A percentile compares a stretch with the other conserved stretches of the same genome.
Conservation (phyloP, 2,113 vertebrate genomes). For the rabbit (Oryctolagus cuniculus) region DNA sequence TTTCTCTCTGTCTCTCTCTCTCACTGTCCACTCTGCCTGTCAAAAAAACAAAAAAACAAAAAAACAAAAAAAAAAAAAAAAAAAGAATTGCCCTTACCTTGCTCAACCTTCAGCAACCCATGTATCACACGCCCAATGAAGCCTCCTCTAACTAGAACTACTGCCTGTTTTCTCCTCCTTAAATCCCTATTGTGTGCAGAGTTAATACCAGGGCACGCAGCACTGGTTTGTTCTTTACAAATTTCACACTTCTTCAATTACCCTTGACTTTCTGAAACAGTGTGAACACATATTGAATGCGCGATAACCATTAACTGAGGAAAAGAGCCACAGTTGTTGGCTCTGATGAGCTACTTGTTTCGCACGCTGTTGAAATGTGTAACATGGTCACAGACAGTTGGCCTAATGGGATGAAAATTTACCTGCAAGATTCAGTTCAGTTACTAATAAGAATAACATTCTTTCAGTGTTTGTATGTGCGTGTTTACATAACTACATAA, state of each 20-base stretch:
- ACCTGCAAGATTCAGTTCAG: not conserved
- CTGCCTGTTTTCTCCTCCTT: not conserved
- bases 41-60: too few species aligned
- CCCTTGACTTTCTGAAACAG: not conserved
- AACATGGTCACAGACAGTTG: not conserved
- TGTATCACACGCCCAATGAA: not conserved
- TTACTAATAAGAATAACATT: not conserved
- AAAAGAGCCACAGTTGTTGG: not conserved
- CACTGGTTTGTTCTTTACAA: conserved; percentile 16
- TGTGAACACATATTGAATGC: not conserved
- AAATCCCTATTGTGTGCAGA: not conserved
- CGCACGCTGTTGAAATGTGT: not conserved
- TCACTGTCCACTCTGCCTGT: too few species aligned
- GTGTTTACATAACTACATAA: not conserved
- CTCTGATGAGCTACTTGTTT: conserved; percentile 26
- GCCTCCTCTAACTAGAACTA: not conserved
- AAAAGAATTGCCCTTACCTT: not conserved
- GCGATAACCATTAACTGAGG: conserved; percentile 51
- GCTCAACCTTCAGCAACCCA: not conserved
- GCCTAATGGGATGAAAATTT: conserved; percentile 41
- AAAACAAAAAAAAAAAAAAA: too few species aligned
- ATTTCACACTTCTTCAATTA: conserved; percentile 21
- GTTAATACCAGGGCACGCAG: not conserved
- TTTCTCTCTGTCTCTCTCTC: too few species aligned
- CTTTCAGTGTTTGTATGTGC: not conserved